Conservation (phyloP, 2,113 vertebrate species). For the Prinia subflava region DNA sequence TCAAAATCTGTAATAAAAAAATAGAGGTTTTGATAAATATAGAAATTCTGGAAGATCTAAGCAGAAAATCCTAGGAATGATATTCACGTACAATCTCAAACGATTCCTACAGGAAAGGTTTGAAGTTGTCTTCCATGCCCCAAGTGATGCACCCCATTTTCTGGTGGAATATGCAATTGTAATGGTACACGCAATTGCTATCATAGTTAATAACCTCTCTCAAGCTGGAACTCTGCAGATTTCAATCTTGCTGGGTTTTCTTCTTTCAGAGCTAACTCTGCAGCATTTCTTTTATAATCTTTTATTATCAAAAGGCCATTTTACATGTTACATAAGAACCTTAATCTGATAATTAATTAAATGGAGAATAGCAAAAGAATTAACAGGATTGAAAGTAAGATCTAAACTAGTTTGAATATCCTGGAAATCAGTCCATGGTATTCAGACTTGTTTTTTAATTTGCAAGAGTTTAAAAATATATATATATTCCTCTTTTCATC, state of each 20-base stretch:
- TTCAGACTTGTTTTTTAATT: not conserved
- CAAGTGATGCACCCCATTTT: not conserved
- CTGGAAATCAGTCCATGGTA: not conserved
- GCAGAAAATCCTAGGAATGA: not conserved
- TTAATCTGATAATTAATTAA: constrained; percentile 28
- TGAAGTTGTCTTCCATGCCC: not conserved
- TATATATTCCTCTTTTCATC: not conserved
- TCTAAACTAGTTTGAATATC: not conserved
- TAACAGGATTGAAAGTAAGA: constrained; percentile 6
- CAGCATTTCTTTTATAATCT: not conserved
- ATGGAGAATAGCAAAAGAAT: constrained; percentile 24
- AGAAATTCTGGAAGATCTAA: not conserved
- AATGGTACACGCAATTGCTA: not conserved
- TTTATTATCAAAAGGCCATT: not conserved
- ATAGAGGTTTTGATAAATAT: not conserved
- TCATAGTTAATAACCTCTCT: not conserved
- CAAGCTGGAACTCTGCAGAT: not conserved
- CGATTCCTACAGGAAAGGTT: not conserved
- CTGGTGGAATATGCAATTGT: not conserved
- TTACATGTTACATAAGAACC: not conserved
- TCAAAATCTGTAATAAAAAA: not conserved
- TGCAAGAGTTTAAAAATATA: not conserved
- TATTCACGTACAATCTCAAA: not conserved
- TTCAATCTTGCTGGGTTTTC: not conserved
- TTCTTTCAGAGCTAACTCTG: not conserved